Conservation (phyloP, 2,888 invertebrate genomes). For the Phyllotreta striolata region DNA sequence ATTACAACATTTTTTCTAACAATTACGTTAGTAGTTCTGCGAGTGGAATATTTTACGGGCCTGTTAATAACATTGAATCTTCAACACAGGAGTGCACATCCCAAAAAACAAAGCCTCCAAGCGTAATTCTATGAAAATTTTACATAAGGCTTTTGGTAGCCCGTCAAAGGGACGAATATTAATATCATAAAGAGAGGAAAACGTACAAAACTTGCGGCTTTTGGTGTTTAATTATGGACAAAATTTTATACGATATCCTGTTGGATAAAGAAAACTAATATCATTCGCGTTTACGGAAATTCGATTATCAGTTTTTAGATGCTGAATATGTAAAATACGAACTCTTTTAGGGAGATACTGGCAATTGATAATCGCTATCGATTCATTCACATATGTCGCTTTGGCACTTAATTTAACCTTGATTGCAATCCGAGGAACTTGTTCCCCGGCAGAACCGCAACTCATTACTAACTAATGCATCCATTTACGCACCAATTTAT, state of each 20-base stretch:
- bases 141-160: conserved; percentile 28
- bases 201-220: conserved; percentile 20
- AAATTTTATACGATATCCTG: conserved; percentile 6
- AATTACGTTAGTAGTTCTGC: too few species aligned
- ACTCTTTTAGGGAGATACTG: too few species aligned
- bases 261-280: neutral
- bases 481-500: conserved; percentile 9
- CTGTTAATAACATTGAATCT: conserved; percentile 35
- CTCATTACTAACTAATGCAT: conserved; percentile 11
- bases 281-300: too few species aligned
- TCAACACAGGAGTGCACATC: conserved; percentile 35
- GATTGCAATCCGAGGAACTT: too few species aligned
- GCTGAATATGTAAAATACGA: too few species aligned
- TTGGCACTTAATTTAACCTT: too few species aligned
- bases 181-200: conserved; percentile 30
- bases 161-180: conserved; percentile 29
- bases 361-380: too few species aligned
- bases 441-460: neutral
- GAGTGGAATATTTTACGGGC: neutral
- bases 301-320: too few species aligned
- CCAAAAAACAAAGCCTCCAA: conserved; percentile 36
- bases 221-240: conserved; percentile 9
- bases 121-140: conserved; percentile 33
- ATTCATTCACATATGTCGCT: too few species aligned
- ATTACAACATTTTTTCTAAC: too few species aligned